Base-by-base conservation (phyloP, 2,888 invertebrate species). In the Fissipunctia ypsillon region DNA sequence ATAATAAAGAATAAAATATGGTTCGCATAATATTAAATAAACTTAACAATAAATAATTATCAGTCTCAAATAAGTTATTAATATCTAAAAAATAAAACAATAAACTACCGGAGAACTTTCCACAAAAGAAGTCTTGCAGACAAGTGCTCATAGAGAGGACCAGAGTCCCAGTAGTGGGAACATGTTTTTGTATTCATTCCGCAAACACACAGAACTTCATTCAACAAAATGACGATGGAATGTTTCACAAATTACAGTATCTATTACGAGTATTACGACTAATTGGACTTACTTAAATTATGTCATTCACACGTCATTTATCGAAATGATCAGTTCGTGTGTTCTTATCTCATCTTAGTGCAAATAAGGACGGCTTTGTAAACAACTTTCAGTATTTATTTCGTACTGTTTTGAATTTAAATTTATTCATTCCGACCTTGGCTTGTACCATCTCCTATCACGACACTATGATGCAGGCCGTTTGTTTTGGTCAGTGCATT, bases 291-390 rank as follows among this genome's bases (percentile, higher is more conserved):
- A 22, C 16, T 16, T 22, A 19, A 35, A 48, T 28, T 14, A 25
- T 38, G 14, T 41, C 50, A 81, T 81, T 78, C 25, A 75, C 78
- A 63, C n/a, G 0, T 65, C 60, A 74, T 75, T 75, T n/a, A 45
- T 35, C 63, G 3, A 35, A 52, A 14, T 54, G 63, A 56, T 61
- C 81, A 80, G 38, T 71, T 61, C 31, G 3, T 69, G 61, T 60
- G 81, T 80, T 84, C 70, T 22, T 74, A 80, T 5, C 56, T 69
- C 59, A 69, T 80, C 75, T 12, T 52, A 71, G 25, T 69, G 66
- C 50, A 28, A 12, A 80, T 80, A 81, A 56, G 2, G 81, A 81
- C 80, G 81, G 69, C 81, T 75, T 80, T 69, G 31, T 0, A 25
- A 38, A 45, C 65, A 12, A 69, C 16, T 54, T 59, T 52, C 48